phyloP scores from a whole-genome alignment of 1,140 invertebrate species.

The Meloidogyne hapla region DNA sequence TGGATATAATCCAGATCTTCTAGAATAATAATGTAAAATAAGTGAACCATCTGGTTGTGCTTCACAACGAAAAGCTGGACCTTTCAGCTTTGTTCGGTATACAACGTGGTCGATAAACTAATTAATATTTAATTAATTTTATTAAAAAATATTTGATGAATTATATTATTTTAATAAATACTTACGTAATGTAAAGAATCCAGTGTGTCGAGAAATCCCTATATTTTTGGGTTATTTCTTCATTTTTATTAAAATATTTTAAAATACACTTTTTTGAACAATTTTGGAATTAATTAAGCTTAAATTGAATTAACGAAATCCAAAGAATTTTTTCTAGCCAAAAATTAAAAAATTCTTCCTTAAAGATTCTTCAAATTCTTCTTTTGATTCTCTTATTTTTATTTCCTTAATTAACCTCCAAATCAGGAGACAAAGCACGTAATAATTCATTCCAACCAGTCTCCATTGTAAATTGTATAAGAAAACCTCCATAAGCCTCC shows the following conservation, averaged over 20 bases:
- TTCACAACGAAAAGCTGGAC: conserved; percentile 65
- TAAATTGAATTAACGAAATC: too few relatives aligned
- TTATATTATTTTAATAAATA: conserved; percentile 6
- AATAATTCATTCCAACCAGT: conserved; percentile 64
- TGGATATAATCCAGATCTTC: conserved; percentile 65
- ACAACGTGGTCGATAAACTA: conserved; percentile 61
- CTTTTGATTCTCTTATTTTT: neutral
- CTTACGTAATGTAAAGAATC: conserved; percentile 53
- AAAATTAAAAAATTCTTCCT: too few relatives aligned
- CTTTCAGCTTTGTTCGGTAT: conserved; percentile 60
- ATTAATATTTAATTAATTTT: neutral
- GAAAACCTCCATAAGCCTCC: conserved; percentile 62
- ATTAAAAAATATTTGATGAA: neutral
- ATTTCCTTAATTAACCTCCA: conserved; percentile 45
- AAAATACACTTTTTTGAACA: too few relatives aligned
- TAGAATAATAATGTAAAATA: conserved; percentile 66
- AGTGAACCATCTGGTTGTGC: conserved; percentile 62
- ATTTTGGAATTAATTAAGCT: too few relatives aligned
- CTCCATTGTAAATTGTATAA: conserved; percentile 64
- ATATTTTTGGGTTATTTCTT: neutral
- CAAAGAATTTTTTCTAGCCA: too few relatives aligned
- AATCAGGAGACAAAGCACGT: conserved; percentile 58
- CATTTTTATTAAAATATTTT: too few relatives aligned
- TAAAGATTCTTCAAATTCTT: too few relatives aligned
- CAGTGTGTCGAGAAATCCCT: conserved; percentile 60